A percentile compares a stretch with the other conserved stretches of the same genome.
phyloP scores from a whole-genome alignment of 2,888 invertebrate species.

The Cerastis rubricosa region DNA sequence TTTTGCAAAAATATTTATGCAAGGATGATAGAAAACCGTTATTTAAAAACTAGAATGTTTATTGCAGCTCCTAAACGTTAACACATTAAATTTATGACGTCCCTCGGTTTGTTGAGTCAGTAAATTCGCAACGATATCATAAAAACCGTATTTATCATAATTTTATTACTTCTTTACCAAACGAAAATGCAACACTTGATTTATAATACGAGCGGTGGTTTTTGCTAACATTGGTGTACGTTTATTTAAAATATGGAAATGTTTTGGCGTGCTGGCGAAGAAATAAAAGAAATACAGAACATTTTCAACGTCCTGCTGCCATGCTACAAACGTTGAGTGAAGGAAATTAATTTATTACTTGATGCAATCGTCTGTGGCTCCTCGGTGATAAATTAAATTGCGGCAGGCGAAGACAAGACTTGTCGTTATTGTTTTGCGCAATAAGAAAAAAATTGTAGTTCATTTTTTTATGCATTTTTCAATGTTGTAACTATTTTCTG shows the following conservation, averaged over 20 bases:
- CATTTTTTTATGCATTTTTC: background rate
- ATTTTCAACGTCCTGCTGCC: conserved; percentile 19
- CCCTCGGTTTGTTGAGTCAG: conserved; percentile 28
- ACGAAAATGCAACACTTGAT: conserved; percentile 50
- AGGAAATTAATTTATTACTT: conserved; percentile 45
- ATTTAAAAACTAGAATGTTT: conserved; percentile 34
- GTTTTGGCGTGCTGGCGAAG: conserved; percentile 30
- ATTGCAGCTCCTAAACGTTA: conserved; percentile 39
- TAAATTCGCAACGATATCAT: conserved; percentile 44
- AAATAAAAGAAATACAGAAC: conserved; percentile 29
- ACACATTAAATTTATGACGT: conserved; percentile 42
- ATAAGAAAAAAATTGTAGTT: background rate
- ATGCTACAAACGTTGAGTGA: conserved; percentile 18
- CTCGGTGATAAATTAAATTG: conserved; percentile 34
- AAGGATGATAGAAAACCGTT: conserved; percentile 22
- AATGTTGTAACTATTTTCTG: background rate
- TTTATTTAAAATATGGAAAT: conserved; percentile 52
- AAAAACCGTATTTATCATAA: conserved; percentile 40
- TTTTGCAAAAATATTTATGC: conserved; percentile 16
- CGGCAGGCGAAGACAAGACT: conserved; percentile 18
- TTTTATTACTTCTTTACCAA: conserved; percentile 53
- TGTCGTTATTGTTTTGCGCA: conserved; percentile 1
- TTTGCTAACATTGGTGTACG: conserved; percentile 28
- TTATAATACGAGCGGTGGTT: conserved; percentile 37
- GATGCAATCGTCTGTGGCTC: conserved; percentile 43